Conservation (phyloP, 2,113 vertebrate genomes). For the Spilogale gracilis region DNA sequence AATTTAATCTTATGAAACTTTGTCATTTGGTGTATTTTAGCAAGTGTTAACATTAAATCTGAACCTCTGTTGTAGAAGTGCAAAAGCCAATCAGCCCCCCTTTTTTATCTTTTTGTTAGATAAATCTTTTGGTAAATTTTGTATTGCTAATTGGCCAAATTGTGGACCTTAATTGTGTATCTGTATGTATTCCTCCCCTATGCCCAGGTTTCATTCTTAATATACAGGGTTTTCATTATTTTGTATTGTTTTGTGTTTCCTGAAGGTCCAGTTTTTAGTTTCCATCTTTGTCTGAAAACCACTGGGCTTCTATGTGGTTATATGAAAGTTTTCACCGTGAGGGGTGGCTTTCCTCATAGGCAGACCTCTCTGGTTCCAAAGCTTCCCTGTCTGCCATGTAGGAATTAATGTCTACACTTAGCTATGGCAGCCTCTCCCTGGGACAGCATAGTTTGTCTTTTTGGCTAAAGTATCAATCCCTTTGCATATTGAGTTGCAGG, state of each 20-base stretch:
- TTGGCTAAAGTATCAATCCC: not conserved
- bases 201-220: not conserved
- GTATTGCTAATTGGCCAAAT: not conserved
- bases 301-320: not conserved
- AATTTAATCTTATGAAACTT: not conserved
- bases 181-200: not conserved
- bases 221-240: not conserved
- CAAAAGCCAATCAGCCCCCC: not conserved
- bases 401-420: not conserved
- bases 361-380: not conserved
- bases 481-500: not conserved
- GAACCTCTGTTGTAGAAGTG: not conserved
- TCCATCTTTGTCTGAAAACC: not conserved
- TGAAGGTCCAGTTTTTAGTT: not conserved
- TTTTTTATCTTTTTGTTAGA: not conserved
- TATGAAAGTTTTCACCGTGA: not conserved
- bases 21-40: not conserved
- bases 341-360: not conserved
- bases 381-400: not conserved
- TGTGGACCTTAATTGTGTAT: not conserved
- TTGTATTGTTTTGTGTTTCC: not conserved
- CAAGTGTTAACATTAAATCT: not conserved
- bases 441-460: not conserved
- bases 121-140: not conserved
- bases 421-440: not conserved